These are phyloP conservation scores for Nanorana parkeri DNA, from an alignment of 2,113 vertebrate species.

Conservation along the genomic window DNA sequence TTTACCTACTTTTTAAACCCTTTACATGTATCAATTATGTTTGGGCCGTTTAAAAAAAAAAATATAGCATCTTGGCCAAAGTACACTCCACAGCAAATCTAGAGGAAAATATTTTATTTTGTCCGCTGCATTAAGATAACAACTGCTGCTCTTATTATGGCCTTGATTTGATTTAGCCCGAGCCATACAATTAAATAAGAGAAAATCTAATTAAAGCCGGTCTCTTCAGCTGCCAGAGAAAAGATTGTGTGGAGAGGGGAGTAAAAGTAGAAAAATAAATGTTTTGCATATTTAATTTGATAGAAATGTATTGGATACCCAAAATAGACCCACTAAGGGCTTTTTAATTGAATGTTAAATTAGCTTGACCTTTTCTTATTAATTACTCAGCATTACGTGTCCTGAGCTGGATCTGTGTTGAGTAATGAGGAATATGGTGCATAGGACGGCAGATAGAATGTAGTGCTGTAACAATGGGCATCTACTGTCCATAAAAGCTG, in stretches of 20 bases:
- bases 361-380: slow-evolving; percentile 49
- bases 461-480: not conserved
- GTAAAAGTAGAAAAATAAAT: slow-evolving; percentile 13
- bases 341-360: slow-evolving; percentile 55
- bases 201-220: slow-evolving; percentile 26
- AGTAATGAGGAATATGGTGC: not conserved
- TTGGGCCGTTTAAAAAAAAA: too few species aligned
- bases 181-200: slow-evolving; percentile 21
- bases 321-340: slow-evolving; percentile 38
- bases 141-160: slow-evolving; percentile 14
- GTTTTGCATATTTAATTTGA: slow-evolving; percentile 31
- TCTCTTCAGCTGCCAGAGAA: slow-evolving; percentile 24
- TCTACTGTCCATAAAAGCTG: too few species aligned
- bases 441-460: not conserved
- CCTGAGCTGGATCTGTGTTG: slow-evolving; percentile 8
- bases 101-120: slow-evolving; percentile 11
- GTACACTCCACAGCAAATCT: not conserved
- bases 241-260: not conserved
- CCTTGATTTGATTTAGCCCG: slow-evolving; percentile 3
- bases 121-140: not conserved
- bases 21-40: too few species aligned
- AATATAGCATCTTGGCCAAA: too few species aligned
- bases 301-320: slow-evolving; percentile 35
- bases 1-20: too few species aligned
- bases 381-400: slow-evolving; percentile 44